phyloP scores from a whole-genome alignment of 2,797 vertebrate genomes.

The Tamandua tetradactyla region DNA sequence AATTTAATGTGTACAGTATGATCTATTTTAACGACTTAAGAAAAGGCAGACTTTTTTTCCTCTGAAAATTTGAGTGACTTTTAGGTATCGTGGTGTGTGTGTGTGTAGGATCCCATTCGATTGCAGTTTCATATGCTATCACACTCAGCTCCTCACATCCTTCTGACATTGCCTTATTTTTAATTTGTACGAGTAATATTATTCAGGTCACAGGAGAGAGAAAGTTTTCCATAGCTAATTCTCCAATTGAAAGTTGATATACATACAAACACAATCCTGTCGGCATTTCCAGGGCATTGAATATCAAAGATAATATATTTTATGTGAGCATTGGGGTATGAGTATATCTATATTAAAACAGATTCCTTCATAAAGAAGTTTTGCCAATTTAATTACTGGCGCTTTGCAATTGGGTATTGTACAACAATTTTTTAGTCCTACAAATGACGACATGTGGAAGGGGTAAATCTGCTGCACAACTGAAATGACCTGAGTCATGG shows the following conservation, averaged over 20 bases:
- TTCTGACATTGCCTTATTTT: constrained; percentile 56
- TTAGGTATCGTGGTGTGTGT: not conserved
- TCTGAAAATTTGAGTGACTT: constrained; percentile 25
- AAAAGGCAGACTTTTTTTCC: not conserved
- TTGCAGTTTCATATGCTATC: not conserved
- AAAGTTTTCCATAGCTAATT: constrained; percentile 59
- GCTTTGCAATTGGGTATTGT: not conserved
- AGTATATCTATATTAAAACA: not conserved
- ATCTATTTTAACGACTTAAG: constrained; percentile 30
- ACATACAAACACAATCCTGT: not conserved
- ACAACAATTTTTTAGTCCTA: not conserved
- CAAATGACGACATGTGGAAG: not conserved
- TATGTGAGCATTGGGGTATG: constrained; percentile 42
- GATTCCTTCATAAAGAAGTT: constrained; percentile 18
- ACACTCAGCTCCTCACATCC: constrained; percentile 16
- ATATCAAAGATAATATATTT: constrained; percentile 15
- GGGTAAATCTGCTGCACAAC: not conserved
- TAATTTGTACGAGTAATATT: constrained; percentile 69
- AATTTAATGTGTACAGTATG: not conserved
- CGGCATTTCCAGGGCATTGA: constrained; percentile 58
- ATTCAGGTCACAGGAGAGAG: constrained; percentile 49
- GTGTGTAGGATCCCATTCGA: not conserved
- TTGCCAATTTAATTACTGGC: constrained; percentile 39
- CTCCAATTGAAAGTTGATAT: constrained; percentile 31
- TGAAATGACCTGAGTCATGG: not conserved